Base-by-base conservation (phyloP, 2,888 invertebrate species). In the Rhingia rostrata region DNA sequence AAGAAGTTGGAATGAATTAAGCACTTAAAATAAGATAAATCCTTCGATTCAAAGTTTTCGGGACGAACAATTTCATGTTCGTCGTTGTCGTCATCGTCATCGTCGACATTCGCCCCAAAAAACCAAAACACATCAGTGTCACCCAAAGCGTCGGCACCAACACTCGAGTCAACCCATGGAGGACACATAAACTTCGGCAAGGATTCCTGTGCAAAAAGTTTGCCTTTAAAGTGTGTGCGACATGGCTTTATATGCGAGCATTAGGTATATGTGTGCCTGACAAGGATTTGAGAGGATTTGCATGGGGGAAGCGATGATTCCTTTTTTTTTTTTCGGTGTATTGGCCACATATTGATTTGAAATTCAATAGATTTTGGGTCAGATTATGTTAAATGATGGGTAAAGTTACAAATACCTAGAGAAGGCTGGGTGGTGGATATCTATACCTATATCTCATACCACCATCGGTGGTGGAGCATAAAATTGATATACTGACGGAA, bases 1-100 rank as follows among this genome's bases (percentile, higher is more conserved):
- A 79, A 79, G 77, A 78, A 78, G 69, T 66, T 72, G 64, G 51
- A 51, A 79, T 64, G 64, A 79, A 78, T 70, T 78, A 79, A 79
- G 72, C 49, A 72, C 64, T 72, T 43, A 43, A 66, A 58, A 53
- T 45, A 60, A 51, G 56, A 66, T 72, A 72, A 66, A 64, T 72
- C 79, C 70, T 45, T 63, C 78, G 56, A 51, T 53, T 60, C 10
- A 7, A 63, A 77, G 7, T 67, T 77, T 53, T 47, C 22, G 43
- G 6, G 10, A 7, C 35, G 7, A 41, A 14, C 7, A 45, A 30
- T 58, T 32, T 54, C 7, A 33, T 53, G 39, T 22, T 61, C 12
- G 32, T 49, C 10, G 22, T 22, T 22, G 22, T 22, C 22, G 22
- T 22, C 22, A 22, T 22, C 22, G 22, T 22, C 22, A 2, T 22